Evolutionary conservation across 2,888 invertebrate genomes (phyloP), one percentile per base, ranked within the genome.

Genomic region (Drosophila demipolita): DNA sequence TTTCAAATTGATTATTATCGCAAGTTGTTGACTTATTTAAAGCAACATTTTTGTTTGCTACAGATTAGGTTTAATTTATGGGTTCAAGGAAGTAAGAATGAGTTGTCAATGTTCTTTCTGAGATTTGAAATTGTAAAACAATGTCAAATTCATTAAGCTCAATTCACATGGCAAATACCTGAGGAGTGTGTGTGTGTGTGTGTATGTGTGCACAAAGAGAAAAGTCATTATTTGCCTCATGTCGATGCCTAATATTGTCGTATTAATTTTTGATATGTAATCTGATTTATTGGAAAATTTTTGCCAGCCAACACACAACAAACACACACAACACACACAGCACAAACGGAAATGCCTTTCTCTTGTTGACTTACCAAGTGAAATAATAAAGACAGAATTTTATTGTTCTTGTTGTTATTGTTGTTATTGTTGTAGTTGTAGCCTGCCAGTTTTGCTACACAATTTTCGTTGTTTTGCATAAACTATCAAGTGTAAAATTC

Each of bases 221-320:
- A 79, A 66, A 70, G 80, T 68, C 80, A 78, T 67, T 78, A 78
- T 78, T 78, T 78, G 67, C 74, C 38, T 63, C 71, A 75, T 75
- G 75, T 68, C 54, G 57, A 66, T 71, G 58, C 60, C 57, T 66
- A 48, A 78, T 52, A 62, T 60, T 73, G 71, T 73, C 55, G 63
- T 73, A 75, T 84, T 76, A 73, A 76, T 79, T 80, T 85, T 71
- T 70, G 58, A 82, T 71, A 73, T 75, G 53, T 64, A 75, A 67
- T 78, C 70, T 71, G 53, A 75, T 75, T 77, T 77, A 86, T 83
- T 76, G 73, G 55, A 40, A 64, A 29, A 68, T 87, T 72, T 82
- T 69, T 80, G 80, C 57, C 65, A 68, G 65, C 49, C 50, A 42
- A 52, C 17, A 57, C 12, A 38, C 53, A 52, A 1, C 29, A 29